Percentiles rank a stretch among this genome's conserved stretches.
Evolutionary conservation across 2,888 invertebrate genomes (phyloP).

Genomic region (Adineta ricciae): DNA sequence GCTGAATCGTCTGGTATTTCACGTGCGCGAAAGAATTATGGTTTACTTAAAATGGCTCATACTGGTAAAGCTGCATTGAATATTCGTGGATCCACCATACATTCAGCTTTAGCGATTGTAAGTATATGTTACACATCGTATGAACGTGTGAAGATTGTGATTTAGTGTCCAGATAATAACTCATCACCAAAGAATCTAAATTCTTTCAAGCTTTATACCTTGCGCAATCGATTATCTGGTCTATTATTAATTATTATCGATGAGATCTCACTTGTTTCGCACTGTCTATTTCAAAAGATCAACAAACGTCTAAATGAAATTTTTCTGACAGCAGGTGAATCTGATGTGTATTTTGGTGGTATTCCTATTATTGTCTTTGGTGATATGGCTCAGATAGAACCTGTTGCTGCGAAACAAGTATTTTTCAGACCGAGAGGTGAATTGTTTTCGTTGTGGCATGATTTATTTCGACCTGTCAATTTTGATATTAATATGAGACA

Average conservation of each 20-base stretch:
- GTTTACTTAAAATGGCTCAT: neutral
- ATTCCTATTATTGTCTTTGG: neutral
- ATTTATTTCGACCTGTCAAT: neutral
- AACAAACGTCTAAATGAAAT: neutral
- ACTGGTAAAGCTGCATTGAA: neutral
- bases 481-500: neutral
- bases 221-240: neutral
- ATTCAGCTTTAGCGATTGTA: neutral
- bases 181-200: neutral
- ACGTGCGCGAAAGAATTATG: neutral
- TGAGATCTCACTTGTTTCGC: neutral
- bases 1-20: neutral
- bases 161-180: neutral
- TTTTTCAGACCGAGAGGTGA: neutral
- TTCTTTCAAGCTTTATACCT: neutral
- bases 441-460: neutral
- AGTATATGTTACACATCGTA: no score
- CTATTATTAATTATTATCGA: neutral
- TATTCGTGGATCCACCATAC: neutral
- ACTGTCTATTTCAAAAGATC: neutral
- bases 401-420: neutral
- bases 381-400: neutral
- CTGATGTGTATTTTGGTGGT: neutral
- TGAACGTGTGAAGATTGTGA: neutral
- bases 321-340: neutral